A percentile compares a stretch with the other conserved stretches of the same genome.
These are phyloP conservation scores for Gibbula magus DNA, from an alignment of 2,888 invertebrate species.

Conservation along the genomic window DNA sequence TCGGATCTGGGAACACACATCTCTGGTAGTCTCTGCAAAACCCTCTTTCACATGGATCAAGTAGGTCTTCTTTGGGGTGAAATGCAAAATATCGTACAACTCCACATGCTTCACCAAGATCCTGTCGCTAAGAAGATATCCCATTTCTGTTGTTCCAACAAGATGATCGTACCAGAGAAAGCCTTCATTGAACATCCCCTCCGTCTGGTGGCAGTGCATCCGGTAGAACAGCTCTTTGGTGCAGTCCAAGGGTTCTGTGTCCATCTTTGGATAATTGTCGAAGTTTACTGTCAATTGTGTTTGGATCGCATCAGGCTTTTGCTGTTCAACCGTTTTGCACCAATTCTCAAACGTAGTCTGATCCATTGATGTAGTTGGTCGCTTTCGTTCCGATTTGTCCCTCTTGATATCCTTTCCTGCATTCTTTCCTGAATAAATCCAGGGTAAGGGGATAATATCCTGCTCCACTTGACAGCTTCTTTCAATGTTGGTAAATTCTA, in stretches of 20 bases:
- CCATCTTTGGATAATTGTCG: neutral
- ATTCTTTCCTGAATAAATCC: neutral
- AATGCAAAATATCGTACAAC: neutral
- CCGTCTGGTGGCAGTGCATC: neutral
- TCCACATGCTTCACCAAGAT: neutral
- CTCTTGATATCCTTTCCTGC: neutral
- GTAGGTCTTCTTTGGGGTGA: neutral
- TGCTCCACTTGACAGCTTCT: neutral
- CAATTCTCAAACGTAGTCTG: too few relatives aligned
- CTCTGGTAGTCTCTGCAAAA: neutral
- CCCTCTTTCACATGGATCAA: neutral
- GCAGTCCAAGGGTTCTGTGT: neutral
- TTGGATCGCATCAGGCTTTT: too few relatives aligned
- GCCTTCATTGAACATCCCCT: neutral
- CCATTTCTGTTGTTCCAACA: neutral
- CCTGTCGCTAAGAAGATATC: neutral
- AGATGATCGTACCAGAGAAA: neutral
- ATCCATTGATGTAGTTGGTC: neutral
- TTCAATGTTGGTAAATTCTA: neutral
- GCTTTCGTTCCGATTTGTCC: neutral
- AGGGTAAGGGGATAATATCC: neutral
- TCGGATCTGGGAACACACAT: neutral
- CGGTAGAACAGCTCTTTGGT: neutral
- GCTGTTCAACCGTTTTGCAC: too few relatives aligned
- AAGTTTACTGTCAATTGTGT: too few relatives aligned